These are phyloP conservation scores for Ceratina calcarata DNA, from an alignment of 1,140 invertebrate species.

Conservation along the genomic window DNA sequence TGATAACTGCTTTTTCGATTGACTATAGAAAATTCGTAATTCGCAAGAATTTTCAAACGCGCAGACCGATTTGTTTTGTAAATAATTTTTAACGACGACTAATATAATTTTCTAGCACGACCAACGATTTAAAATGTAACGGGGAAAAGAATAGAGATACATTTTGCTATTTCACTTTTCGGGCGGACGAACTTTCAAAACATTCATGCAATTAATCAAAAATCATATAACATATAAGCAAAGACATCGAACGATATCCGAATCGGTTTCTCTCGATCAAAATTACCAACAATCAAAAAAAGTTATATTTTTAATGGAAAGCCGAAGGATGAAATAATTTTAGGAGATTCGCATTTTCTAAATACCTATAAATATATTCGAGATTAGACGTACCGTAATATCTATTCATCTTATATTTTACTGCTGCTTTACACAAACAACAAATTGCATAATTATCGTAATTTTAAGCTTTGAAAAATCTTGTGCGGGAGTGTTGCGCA, in stretches of 20 bases:
- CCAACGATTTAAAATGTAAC: not conserved
- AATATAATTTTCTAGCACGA: not conserved
- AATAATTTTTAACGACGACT: slow-evolving; percentile 7
- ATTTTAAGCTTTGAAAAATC: slow-evolving; percentile 7
- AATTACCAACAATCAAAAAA: slow-evolving; percentile 11
- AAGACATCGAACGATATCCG: not conserved
- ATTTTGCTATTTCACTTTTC: not conserved
- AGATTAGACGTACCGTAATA: not conserved
- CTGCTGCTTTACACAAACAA: slow-evolving; percentile 27
- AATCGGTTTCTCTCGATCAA: slow-evolving; percentile 4
- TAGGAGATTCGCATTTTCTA: not conserved
- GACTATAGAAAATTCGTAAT: not conserved
- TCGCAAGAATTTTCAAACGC: not conserved
- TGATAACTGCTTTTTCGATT: not conserved
- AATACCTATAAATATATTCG: slow-evolving; percentile 1
- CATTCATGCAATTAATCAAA: slow-evolving; percentile 1
- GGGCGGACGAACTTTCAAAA: not conserved
- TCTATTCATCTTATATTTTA: not conserved
- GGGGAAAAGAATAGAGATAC: not conserved
- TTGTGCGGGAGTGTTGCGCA: not conserved
- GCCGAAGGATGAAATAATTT: not conserved
- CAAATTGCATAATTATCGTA: slow-evolving; percentile 10
- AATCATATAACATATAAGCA: not conserved
- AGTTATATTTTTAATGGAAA: not conserved
- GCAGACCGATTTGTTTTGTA: slow-evolving; percentile 8